These are phyloP conservation scores for Agriopis aurantiaria DNA, from an alignment of 2,888 invertebrate species.

Conservation along the genomic window DNA sequence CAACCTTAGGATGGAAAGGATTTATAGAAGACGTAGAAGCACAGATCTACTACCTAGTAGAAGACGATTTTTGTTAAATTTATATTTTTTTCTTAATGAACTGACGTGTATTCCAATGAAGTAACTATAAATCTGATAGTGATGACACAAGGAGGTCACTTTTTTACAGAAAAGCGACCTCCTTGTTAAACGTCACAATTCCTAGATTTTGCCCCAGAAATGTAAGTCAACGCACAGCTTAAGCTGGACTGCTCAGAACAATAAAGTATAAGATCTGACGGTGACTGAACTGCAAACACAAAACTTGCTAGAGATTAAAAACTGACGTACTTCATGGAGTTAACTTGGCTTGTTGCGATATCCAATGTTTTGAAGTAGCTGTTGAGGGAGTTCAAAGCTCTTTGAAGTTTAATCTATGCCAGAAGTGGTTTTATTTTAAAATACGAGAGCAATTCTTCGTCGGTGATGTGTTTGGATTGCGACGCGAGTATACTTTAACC, in stretches of 20 bases:
- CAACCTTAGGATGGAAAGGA: no score
- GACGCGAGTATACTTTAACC: neutral
- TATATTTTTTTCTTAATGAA: no score
- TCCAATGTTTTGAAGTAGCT: slow-evolving; percentile 12
- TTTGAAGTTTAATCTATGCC: slow-evolving; percentile 18
- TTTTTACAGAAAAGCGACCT: no score
- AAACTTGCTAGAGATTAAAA: slow-evolving; percentile 23
- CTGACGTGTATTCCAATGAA: no score
- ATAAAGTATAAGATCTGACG: neutral
- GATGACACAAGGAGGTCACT: no score
- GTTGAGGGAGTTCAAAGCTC: slow-evolving; percentile 26
- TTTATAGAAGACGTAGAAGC: no score
- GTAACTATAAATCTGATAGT: no score
- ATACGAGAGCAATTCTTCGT: slow-evolving; percentile 8
- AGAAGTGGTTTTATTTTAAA: slow-evolving; percentile 16
- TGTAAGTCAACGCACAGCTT: neutral
- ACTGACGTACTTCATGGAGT: slow-evolving; percentile 18
- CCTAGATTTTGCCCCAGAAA: neutral
- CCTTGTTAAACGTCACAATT: no score
- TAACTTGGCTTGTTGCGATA: slow-evolving; percentile 16
- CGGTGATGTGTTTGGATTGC: slow-evolving; percentile 7
- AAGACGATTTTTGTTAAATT: no score
- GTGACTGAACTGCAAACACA: neutral
- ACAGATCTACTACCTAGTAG: no score
- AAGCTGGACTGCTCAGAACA: neutral